phyloP scores from a whole-genome alignment of 2,113 vertebrate genomes.

The Corynorhinus townsendii region DNA sequence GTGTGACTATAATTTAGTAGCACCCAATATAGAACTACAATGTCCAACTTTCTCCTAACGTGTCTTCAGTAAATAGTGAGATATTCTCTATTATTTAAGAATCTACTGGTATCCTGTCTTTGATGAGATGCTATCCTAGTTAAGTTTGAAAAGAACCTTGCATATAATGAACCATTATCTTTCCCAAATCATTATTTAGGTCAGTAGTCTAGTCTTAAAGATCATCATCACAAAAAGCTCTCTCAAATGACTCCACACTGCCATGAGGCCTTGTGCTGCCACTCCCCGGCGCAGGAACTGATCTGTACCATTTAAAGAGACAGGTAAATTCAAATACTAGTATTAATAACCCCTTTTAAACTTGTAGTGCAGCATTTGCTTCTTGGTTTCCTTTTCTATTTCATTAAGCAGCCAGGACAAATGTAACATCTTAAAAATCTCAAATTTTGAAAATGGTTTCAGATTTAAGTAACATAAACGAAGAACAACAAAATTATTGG shows the following conservation, averaged over 20 bases:
- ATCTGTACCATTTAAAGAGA: not conserved
- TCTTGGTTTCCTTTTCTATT: not conserved
- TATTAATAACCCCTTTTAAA: not conserved
- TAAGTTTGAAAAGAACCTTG: not conserved
- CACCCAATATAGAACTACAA: not conserved
- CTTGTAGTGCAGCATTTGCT: not conserved
- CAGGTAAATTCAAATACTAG: not conserved
- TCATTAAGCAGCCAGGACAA: not conserved
- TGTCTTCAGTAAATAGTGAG: not conserved
- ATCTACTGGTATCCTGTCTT: not conserved
- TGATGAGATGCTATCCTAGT: not conserved
- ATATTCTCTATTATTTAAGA: conserved; percentile 20
- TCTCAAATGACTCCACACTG: not conserved
- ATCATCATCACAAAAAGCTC: not conserved
- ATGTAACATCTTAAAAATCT: not conserved
- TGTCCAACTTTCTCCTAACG: not conserved
- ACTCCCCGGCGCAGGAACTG: too few species aligned
- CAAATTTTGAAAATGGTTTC: not conserved
- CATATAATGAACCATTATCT: not conserved
- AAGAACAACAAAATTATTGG: not conserved
- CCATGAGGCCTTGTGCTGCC: not conserved
- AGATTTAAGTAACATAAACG: not conserved
- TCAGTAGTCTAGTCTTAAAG: not conserved
- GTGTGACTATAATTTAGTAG: not conserved
- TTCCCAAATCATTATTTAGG: not conserved